Percentiles rank a stretch among this genome's conserved stretches.
phyloP scores from a whole-genome alignment of 2,888 invertebrate genomes.

The Gryllus longicercus region DNA sequence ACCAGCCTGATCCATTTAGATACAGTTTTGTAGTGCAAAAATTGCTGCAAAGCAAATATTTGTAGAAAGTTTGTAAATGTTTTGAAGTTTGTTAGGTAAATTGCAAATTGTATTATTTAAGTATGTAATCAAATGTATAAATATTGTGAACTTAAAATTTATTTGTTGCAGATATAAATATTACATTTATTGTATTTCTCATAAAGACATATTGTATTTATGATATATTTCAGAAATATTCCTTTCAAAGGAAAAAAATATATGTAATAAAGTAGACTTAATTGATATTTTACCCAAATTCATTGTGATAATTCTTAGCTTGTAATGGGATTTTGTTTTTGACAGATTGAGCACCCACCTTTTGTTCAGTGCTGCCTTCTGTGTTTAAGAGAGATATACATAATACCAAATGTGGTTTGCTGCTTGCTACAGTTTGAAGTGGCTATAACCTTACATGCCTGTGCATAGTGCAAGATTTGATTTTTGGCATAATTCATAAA shows the following conservation, averaged over 20 bases:
- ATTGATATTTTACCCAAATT: constrained; percentile 2
- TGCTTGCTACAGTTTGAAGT: not conserved
- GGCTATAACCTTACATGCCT: not conserved
- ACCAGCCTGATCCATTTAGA: constrained; percentile 3
- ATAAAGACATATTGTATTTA: not conserved
- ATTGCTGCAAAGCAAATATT: not conserved
- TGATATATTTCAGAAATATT: constrained; percentile 8
- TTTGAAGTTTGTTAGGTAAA: not conserved
- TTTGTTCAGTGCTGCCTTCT: constrained; percentile 6
- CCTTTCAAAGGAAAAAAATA: not conserved
- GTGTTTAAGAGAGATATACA: not conserved
- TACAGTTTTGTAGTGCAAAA: not conserved
- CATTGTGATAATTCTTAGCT: not conserved
- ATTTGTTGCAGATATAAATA: not conserved
- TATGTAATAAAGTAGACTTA: constrained; percentile 10
- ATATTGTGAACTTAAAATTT: constrained; percentile 2
- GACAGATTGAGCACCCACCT: not conserved
- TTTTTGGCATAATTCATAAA: not conserved
- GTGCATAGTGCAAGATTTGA: not conserved
- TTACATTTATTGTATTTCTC: constrained; percentile 17
- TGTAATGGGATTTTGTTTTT: not conserved
- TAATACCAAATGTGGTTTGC: constrained; percentile 17
- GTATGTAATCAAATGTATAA: constrained; percentile 1
- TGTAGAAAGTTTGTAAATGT: not conserved
- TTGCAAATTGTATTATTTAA: constrained; percentile 17